Evolutionary conservation across 2,797 vertebrate genomes (phyloP).

Genomic region (Myotis findleyi): DNA sequence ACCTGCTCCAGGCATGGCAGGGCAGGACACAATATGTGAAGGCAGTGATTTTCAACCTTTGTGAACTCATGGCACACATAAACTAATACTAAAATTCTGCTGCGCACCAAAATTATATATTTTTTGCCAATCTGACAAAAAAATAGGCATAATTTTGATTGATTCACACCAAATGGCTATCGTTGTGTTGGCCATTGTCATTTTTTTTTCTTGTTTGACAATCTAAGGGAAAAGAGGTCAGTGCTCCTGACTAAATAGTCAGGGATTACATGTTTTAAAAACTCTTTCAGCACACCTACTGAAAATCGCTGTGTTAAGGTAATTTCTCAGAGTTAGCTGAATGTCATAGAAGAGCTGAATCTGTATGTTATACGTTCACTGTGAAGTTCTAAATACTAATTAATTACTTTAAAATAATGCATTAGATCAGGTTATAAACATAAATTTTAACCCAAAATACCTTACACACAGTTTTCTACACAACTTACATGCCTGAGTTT

Average conservation of each 20-base stretch:
- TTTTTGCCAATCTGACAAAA: neutral
- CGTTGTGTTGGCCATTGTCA: neutral
- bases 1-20: conserved; percentile 64
- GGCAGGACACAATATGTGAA: neutral
- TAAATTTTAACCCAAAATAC: neutral
- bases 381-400: conserved; percentile 40
- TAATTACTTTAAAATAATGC: conserved; percentile 4
- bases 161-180: neutral
- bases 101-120: neutral
- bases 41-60: neutral
- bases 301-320: neutral
- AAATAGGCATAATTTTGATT: neutral
- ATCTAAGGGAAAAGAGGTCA: neutral
- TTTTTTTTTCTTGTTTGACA: neutral
- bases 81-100: neutral
- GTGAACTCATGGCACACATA: neutral
- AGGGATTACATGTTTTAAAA: neutral
- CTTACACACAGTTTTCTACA: neutral
- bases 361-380: neutral
- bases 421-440: neutral
- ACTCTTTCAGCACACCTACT: neutral
- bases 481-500: neutral
- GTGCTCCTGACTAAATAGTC: neutral
- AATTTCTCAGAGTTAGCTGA: conserved; percentile 16
- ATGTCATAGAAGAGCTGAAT: neutral